Evolutionary conservation across 2,888 invertebrate genomes (phyloP).

Genomic region (Calephelis perditalis): DNA sequence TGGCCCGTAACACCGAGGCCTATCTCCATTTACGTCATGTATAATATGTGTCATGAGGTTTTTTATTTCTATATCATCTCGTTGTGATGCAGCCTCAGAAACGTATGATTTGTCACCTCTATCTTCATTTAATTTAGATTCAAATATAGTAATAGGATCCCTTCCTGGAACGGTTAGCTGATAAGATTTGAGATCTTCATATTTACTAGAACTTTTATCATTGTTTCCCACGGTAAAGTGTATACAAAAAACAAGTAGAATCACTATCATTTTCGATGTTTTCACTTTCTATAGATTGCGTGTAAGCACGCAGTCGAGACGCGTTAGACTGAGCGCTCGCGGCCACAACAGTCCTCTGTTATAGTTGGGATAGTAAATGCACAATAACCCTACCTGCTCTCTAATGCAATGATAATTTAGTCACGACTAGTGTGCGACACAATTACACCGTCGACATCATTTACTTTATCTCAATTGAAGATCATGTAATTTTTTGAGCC

Average conservation of each 20-base stretch:
- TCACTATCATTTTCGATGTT: constrained; percentile 67
- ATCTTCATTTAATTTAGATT: constrained; percentile 53
- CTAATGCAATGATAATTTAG: constrained; percentile 69
- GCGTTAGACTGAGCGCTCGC: constrained; percentile 65
- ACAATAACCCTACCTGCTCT: constrained; percentile 66
- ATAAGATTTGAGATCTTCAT: constrained; percentile 66
- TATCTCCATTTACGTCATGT: constrained; percentile 52
- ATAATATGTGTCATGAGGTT: constrained; percentile 65
- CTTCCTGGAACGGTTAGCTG: constrained; percentile 77
- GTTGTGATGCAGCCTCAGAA: constrained; percentile 41
- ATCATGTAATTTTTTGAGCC: constrained; percentile 60
- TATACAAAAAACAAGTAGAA: constrained; percentile 48
- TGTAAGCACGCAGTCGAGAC: constrained; percentile 51
- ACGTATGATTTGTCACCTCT: constrained; percentile 30
- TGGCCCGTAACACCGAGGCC: constrained; percentile 65
- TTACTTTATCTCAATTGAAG: constrained; percentile 69
- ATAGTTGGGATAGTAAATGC: constrained; percentile 73
- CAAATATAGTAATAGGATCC: constrained; percentile 77
- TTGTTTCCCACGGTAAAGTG: constrained; percentile 45
- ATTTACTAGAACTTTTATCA: constrained; percentile 52
- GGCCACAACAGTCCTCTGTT: constrained; percentile 52
- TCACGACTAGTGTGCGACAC: constrained; percentile 73
- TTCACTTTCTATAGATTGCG: constrained; percentile 68
- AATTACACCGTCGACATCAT: constrained; percentile 71
- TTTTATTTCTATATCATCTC: constrained; percentile 50